Evolutionary conservation across 2,797 vertebrate genomes (phyloP).

Genomic region (Crenuchus spilurus): DNA sequence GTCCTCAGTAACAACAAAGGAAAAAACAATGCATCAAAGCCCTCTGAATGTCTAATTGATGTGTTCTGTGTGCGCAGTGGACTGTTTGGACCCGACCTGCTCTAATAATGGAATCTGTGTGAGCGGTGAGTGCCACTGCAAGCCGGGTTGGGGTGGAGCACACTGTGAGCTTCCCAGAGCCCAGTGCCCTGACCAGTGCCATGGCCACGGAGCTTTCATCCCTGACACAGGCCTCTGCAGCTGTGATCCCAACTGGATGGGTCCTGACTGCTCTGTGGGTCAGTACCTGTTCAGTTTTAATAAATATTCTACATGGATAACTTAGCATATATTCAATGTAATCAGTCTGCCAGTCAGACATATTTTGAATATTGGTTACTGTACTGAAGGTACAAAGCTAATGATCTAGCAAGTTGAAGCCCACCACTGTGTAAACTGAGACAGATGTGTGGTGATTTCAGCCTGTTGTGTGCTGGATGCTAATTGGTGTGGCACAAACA

Average conservation of each 20-base stretch:
- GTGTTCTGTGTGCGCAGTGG: constrained; percentile 76
- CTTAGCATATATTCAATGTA: too few relatives aligned
- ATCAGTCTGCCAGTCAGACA: too few relatives aligned
- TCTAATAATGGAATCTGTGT: constrained; percentile 96
- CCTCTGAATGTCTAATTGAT: neutral
- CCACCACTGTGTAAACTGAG: too few relatives aligned
- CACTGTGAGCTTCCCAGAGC: constrained; percentile 92
- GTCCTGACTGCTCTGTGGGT: constrained; percentile 97
- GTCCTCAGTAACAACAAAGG: too few relatives aligned
- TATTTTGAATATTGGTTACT: too few relatives aligned
- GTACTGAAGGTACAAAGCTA: too few relatives aligned
- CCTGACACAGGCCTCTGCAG: constrained; percentile 93
- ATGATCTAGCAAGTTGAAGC: too few relatives aligned
- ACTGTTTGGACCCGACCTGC: constrained; percentile 95
- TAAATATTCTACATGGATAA: too few relatives aligned
- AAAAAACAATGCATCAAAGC: neutral
- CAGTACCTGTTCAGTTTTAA: too few relatives aligned
- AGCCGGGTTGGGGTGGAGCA: constrained; percentile 95
- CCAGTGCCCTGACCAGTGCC: constrained; percentile 97
- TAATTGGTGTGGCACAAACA: too few relatives aligned
- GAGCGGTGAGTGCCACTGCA: constrained; percentile 95
- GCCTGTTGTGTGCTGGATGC: too few relatives aligned
- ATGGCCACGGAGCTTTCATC: constrained; percentile 96
- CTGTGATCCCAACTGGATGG: constrained; percentile 99
- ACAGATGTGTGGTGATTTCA: too few relatives aligned